A percentile compares a stretch with the other conserved stretches of the same genome.
phyloP scores from a whole-genome alignment of 2,113 vertebrate species.

The Mustelus asterias region DNA sequence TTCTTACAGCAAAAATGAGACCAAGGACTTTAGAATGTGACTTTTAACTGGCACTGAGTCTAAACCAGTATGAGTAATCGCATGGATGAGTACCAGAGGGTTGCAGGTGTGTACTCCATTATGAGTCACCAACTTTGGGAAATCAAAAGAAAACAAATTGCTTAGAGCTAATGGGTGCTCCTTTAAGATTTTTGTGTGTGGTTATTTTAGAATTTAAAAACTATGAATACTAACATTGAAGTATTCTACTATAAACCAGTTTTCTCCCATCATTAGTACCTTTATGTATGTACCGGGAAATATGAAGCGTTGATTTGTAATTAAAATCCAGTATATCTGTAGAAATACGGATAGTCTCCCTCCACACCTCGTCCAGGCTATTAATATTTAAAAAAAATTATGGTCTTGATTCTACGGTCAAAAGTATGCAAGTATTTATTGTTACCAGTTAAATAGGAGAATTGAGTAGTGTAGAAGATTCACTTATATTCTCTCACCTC shows the following conservation, averaged over 20 bases:
- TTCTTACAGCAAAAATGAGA: too few relatives aligned
- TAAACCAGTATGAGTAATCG: background rate
- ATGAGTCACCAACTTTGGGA: background rate
- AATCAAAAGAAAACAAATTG: background rate
- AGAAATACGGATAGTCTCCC: background rate
- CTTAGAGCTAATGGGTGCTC: background rate
- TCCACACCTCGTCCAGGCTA: too few relatives aligned
- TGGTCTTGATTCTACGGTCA: background rate
- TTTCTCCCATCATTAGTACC: background rate
- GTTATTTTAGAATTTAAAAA: background rate
- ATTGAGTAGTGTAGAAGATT: background rate
- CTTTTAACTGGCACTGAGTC: background rate
- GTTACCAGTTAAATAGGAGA: background rate
- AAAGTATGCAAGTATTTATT: constrained; percentile 25
- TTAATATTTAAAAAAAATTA: constrained; percentile 11
- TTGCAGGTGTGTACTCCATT: background rate
- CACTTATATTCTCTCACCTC: background rate
- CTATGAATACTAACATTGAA: background rate
- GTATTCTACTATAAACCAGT: background rate
- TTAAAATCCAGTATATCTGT: background rate
- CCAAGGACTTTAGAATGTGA: background rate
- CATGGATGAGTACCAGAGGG: background rate
- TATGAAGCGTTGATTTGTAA: background rate
- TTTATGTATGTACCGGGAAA: background rate
- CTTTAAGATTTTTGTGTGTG: background rate